phyloP scores from a whole-genome alignment of 2,797 vertebrate species.

The Botia almorhae region DNA sequence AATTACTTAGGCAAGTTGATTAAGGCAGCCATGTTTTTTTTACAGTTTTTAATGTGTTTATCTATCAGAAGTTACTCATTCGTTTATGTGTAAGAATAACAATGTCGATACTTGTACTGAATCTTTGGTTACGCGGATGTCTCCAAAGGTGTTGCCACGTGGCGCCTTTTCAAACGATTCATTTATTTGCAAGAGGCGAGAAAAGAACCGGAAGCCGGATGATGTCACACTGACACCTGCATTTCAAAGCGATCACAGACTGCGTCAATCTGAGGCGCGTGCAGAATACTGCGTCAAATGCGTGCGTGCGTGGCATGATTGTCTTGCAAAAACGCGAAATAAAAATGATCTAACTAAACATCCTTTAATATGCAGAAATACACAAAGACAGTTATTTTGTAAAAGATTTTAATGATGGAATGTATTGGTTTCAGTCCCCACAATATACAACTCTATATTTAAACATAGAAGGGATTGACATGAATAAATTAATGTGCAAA shows the following conservation, averaged over 20 bases:
- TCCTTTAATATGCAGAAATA: too few species aligned
- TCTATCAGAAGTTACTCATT: too few species aligned
- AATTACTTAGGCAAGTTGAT: too few species aligned
- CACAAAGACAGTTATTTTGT: not conserved
- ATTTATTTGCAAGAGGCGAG: not conserved
- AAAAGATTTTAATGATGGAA: constrained; percentile 44
- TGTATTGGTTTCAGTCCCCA: constrained; percentile 46
- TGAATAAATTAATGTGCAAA: constrained; percentile 79
- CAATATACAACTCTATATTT: constrained; percentile 41
- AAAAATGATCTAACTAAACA: too few species aligned
- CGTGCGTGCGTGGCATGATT: too few species aligned
- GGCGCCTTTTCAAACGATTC: constrained; percentile 2
- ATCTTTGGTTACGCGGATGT: constrained; percentile 12
- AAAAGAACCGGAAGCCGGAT: too few species aligned
- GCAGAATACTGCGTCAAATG: not conserved
- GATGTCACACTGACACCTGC: constrained; percentile 3
- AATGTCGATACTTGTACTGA: not conserved
- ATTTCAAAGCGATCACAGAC: constrained; percentile 34
- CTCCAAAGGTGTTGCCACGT: constrained; percentile 35
- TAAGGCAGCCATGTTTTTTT: too few species aligned
- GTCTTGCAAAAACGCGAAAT: too few species aligned
- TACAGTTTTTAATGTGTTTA: too few species aligned
- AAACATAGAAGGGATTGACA: constrained; percentile 13
- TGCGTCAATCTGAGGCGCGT: constrained; percentile 4
- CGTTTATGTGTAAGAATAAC: too few species aligned